These are phyloP conservation scores for Nebria brevicollis DNA, from an alignment of 2,888 invertebrate genomes.

Conservation along the genomic window DNA sequence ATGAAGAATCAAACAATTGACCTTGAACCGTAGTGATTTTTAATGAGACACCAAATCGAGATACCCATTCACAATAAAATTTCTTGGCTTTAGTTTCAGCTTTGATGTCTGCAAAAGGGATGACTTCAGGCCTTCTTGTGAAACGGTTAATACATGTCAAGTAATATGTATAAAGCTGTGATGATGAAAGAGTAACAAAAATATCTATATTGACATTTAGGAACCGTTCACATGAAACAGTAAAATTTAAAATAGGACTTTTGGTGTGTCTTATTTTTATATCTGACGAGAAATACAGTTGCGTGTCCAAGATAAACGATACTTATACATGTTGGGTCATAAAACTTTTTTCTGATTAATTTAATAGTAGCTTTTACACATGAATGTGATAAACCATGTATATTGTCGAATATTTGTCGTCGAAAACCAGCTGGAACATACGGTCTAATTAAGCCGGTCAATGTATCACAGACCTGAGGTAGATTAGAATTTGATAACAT, in stretches of 20 bases:
- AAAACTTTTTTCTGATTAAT: constrained; percentile 56
- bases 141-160: constrained; percentile 54
- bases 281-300: constrained; percentile 56
- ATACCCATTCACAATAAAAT: not conserved
- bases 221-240: constrained; percentile 54
- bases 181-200: constrained; percentile 51
- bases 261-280: constrained; percentile 55
- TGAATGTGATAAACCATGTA: constrained; percentile 53
- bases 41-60: constrained; percentile 12
- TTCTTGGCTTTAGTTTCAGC: constrained; percentile 49
- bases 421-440: constrained; percentile 45
- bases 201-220: constrained; percentile 57
- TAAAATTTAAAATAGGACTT: too few species aligned
- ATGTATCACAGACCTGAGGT: constrained; percentile 18
- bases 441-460: constrained; percentile 35
- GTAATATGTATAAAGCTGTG: constrained; percentile 51
- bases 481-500: not conserved
- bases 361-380: constrained; percentile 51
- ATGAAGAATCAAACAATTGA: not conserved
- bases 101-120: constrained; percentile 52
- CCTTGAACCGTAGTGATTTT: constrained; percentile 2
- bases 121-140: constrained; percentile 52
- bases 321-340: constrained; percentile 57
- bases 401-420: constrained; percentile 36
- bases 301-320: constrained; percentile 55